Base-by-base conservation (phyloP, 2,113 vertebrate species). In the Ranitomeya variabilis region DNA sequence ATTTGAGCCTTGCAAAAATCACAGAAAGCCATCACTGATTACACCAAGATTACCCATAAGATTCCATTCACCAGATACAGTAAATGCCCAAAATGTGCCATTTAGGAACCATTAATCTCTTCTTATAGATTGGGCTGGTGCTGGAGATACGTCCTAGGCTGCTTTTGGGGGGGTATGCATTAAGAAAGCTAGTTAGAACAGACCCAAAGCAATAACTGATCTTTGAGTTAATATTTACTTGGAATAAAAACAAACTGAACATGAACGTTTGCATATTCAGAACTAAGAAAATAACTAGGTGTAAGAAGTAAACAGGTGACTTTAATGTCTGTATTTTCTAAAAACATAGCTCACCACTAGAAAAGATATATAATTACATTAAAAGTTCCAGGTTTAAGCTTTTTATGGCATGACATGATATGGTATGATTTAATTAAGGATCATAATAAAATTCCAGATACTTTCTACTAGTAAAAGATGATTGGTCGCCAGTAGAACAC, bases 361-460 rank as follows among this genome's bases (percentile, higher is more conserved):
- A 26, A 80, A 37, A 57, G 12, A 74, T 1, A 5, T 74, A 60
- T 82, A 71, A 80, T 87, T 71, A 26, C 14, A 6, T 51, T 78
- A 8, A 19, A 80, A 45, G 51, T 0, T 60, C 18, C 45, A 80
- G 79, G 15, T 86, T 74, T 91, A 91, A 91, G 90, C 90, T 91
- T 86, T 90, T 90, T 90, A 31, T 31, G 26, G 26, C 26, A 31
- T 31, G 26, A 31, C 26, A 31, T 31, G 26, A 31, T 31, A 31
- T 31, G 26, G 26, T 31, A 31, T 31, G 26, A 31, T 90, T 86
- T 86, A 69, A 26, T 59, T 85, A 71, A 54, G 62, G 67, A 52
- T 60, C 86, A 89, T 90, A 91, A 91, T 88, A 90, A 26, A 89
- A 90, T 86, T 90, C 91, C 90, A 90, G 89, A 92, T 92, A 92